phyloP scores from a whole-genome alignment of 2,113 vertebrate genomes.

The Bufo gargarizans region DNA sequence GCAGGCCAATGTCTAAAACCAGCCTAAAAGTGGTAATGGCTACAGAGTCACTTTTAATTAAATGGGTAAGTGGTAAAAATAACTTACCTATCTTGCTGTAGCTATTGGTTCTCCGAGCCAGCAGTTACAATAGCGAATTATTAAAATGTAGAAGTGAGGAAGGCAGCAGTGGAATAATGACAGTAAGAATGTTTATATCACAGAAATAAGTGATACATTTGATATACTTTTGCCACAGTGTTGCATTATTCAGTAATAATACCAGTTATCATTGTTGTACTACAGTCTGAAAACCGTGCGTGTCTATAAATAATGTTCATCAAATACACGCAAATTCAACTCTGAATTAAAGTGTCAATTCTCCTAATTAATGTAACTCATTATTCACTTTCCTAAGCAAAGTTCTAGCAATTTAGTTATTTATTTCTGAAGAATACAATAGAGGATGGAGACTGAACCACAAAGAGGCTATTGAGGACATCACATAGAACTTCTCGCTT shows the following conservation, averaged over 20 bases:
- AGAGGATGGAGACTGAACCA: background rate
- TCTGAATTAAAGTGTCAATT: background rate
- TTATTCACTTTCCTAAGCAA: constrained; percentile 8
- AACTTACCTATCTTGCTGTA: background rate
- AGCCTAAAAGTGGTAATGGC: too few species aligned
- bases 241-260: background rate
- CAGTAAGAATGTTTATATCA: too few species aligned
- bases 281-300: background rate
- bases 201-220: background rate
- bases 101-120: background rate
- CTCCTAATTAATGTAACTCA: background rate
- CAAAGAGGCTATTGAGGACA: constrained; percentile 32
- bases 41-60: too few species aligned
- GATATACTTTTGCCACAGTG: background rate
- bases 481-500: constrained; percentile 21
- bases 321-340: background rate
- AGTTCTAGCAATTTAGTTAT: background rate
- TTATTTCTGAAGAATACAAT: constrained; percentile 24
- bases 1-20: too few species aligned
- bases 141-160: background rate
- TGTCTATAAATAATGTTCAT: background rate
- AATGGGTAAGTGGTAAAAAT: too few species aligned
- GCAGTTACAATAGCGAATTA: too few species aligned
- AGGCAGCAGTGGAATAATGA: background rate
- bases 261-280: background rate